Conservation (phyloP, 2,113 vertebrate species). For the Ceyx cyanopectus region DNA sequence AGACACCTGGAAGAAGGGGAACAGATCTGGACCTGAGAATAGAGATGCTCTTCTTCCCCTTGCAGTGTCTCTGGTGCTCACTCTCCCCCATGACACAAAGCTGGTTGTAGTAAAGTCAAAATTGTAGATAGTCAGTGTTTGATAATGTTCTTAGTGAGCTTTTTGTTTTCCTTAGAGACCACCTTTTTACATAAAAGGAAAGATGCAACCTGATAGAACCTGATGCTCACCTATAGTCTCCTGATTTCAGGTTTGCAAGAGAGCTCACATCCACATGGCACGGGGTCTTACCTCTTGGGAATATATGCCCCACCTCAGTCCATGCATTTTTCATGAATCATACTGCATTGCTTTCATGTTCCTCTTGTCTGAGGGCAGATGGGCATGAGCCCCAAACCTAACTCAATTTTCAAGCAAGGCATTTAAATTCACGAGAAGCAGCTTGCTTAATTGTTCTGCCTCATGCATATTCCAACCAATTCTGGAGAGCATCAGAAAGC, state of each 20-base stretch:
- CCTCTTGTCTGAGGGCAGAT: slow-evolving; percentile 19
- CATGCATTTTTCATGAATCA: neutral
- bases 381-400: slow-evolving; percentile 26
- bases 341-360: neutral
- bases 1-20: neutral
- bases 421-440: slow-evolving; percentile 3
- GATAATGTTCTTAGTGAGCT: neutral
- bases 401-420: slow-evolving; percentile 8
- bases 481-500: slow-evolving; percentile 5
- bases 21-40: neutral
- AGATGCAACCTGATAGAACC: neutral
- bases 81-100: neutral
- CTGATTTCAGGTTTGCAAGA: neutral
- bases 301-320: neutral
- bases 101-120: neutral
- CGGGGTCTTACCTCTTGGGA: neutral
- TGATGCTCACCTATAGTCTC: neutral
- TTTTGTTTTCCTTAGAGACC: neutral
- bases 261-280: neutral
- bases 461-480: slow-evolving; percentile 37
- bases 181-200: neutral
- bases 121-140: neutral
- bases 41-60: neutral
- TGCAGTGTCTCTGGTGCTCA: neutral
- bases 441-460: slow-evolving; percentile 44